phyloP scores from a whole-genome alignment of 2,888 invertebrate species.

The Pilophorus perplexus region DNA sequence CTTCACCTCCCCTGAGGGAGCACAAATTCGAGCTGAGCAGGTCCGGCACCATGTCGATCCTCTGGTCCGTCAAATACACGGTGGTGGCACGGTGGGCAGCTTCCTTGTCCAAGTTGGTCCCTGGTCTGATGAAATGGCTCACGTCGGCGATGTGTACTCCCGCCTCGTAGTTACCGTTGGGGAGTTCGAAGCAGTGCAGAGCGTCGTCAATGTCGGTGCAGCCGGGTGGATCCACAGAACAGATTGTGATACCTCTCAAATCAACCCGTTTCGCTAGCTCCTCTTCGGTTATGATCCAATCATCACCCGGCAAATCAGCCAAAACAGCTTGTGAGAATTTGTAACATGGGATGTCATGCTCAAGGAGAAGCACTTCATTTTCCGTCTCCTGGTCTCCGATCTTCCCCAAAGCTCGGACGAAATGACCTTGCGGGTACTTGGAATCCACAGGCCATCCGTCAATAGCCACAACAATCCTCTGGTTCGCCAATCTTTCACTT shows the following conservation, averaged over 20 bases:
- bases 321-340: constrained; percentile 93
- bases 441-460: constrained; percentile 95
- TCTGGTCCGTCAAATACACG: constrained; percentile 90
- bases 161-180: constrained; percentile 70
- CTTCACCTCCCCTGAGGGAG: constrained; percentile 85
- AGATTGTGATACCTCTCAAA: constrained; percentile 78
- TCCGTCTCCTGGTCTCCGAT: constrained; percentile 94
- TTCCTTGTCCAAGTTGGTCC: constrained; percentile 87
- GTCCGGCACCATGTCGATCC: constrained; percentile 86
- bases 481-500: constrained; percentile 71
- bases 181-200: constrained; percentile 77
- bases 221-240: constrained; percentile 96
- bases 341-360: constrained; percentile 95
- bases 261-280: constrained; percentile 77
- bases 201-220: constrained; percentile 99
- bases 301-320: constrained; percentile 81
- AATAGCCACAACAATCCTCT: constrained; percentile 91
- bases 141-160: constrained; percentile 99
- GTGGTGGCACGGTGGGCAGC: constrained; percentile 93
- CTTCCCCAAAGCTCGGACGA: constrained; percentile 86
- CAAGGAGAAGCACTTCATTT: constrained; percentile 91
- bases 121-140: constrained; percentile 91
- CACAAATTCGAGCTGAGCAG: constrained; percentile 93
- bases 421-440: constrained; percentile 91
- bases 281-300: constrained; percentile 78